Evolutionary conservation across 2,113 vertebrate genomes (phyloP).

Genomic region (Fregata magnificens): DNA sequence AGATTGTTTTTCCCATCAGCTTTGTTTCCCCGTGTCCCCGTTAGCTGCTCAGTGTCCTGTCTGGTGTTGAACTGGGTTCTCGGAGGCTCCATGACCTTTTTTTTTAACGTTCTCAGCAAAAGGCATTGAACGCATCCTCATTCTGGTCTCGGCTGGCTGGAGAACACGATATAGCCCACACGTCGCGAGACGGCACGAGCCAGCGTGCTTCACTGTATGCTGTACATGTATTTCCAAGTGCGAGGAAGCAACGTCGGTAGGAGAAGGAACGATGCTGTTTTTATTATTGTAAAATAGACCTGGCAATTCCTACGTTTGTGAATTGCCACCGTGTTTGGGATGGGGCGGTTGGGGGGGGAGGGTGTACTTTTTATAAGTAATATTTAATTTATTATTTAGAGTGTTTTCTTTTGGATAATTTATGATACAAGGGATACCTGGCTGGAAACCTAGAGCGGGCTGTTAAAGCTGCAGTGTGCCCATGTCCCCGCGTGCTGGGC

Average conservation of each 20-base stretch:
- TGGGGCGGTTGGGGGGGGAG: conserved; percentile 35
- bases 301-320: conserved; percentile 63
- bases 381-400: conserved; percentile 94
- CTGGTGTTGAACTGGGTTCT: background rate
- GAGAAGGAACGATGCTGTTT: conserved; percentile 70
- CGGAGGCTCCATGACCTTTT: background rate
- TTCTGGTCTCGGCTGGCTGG: background rate
- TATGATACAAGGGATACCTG: conserved; percentile 79
- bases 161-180: background rate
- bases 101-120: background rate
- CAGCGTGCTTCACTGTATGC: conserved; percentile 61
- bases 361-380: conserved; percentile 85
- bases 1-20: background rate
- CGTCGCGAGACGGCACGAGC: background rate
- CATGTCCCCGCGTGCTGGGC: background rate
- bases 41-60: background rate
- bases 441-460: conserved; percentile 74
- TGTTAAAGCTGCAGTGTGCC: conserved; percentile 74
- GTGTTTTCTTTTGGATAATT: conserved; percentile 83
- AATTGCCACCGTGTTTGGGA: conserved; percentile 51
- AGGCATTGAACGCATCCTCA: background rate
- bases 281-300: conserved; percentile 84
- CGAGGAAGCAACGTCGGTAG: conserved; percentile 33
- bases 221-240: conserved; percentile 59
- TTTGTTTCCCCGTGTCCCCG: background rate